Base-by-base conservation (phyloP, 53 echinoderm and acorn worm species). In the Paelopatides confundens region DNA sequence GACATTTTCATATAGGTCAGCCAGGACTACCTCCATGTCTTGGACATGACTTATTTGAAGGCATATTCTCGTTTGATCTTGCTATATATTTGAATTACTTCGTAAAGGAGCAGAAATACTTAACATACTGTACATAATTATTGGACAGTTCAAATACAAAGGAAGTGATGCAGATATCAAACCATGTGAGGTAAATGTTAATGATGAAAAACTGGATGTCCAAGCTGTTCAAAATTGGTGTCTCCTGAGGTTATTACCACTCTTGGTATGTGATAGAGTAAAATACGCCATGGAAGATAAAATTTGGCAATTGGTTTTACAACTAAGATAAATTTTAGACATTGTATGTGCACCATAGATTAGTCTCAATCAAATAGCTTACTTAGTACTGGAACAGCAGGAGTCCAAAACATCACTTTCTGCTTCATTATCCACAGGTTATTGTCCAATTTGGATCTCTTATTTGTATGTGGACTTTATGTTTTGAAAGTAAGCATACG, bases 11-110 rank as follows among this genome's bases (percentile, higher is more conserved):
- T 90, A 87, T 93, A 21, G 69, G 83, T 84, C 30, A 50, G 18
- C 85, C 78, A 69, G 90, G 90, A 17, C 82, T 93, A 13, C 93
- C 93, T 39, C 93, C 90, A 77, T 93, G 93, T 35, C 85, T 93
- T 65, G 90, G 88, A n/a, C 93, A 93, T 77, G 93, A 93, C 65
- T 21, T 89, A 84, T 93, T 93, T 85, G 90, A 93, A 87, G 90
- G 90, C 17, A 77, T n/a, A n/a, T 87, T 93, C 4, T 71, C 86
- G 3, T 50, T 13, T 87, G 93, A 90, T 40, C 66, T 93, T 76
- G 87, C 87, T 23, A 62, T 93, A 26, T 87, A 82, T 48, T 69
- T 93, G 23, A 14, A 90, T 11, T 50, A 93, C 43, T 90, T 93
- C 50, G 85, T 93, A n/a, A 32, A 50, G 28, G 36, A 52, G 30